Evolutionary conservation across 92 coral and sea anemone genomes (phyloP).

Genomic region (Porites divaricata): DNA sequence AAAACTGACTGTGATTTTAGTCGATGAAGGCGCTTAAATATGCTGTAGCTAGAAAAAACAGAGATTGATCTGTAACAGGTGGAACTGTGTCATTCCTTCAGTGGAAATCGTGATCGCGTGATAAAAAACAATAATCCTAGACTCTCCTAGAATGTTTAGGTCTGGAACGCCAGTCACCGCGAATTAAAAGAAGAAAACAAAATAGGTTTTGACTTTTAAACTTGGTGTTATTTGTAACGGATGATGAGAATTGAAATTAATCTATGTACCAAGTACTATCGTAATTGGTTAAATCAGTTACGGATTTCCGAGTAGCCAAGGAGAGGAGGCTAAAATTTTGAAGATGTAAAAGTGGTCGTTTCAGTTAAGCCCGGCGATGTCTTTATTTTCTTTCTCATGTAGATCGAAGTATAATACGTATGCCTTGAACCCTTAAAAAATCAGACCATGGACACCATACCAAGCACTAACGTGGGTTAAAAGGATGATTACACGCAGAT

Average conservation of each 20-base stretch:
- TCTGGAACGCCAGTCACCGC: not conserved
- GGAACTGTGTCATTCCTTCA: not conserved
- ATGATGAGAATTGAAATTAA: not conserved
- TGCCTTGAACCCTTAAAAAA: not conserved
- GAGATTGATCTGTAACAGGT: not conserved
- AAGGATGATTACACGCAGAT: not conserved
- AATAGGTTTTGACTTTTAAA: not conserved
- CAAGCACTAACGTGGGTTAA: not conserved
- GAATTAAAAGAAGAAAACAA: not conserved
- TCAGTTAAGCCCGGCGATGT: not conserved
- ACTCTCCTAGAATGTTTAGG: not conserved
- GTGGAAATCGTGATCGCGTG: not conserved
- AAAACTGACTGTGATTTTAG: not conserved
- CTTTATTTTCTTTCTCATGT: not conserved
- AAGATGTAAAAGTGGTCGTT: not conserved
- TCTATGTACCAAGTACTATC: not conserved
- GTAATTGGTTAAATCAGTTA: not conserved
- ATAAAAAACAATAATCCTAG: not conserved
- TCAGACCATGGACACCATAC: not conserved
- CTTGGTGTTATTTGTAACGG: not conserved
- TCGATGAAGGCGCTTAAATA: not conserved
- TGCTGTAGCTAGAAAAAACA: not conserved
- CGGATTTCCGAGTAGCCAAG: constrained; percentile 5
- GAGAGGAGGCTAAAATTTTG: not conserved
- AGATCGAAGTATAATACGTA: not conserved